Base-by-base conservation (phyloP, 2,113 vertebrate genomes). In the Toxostoma redivivum region DNA sequence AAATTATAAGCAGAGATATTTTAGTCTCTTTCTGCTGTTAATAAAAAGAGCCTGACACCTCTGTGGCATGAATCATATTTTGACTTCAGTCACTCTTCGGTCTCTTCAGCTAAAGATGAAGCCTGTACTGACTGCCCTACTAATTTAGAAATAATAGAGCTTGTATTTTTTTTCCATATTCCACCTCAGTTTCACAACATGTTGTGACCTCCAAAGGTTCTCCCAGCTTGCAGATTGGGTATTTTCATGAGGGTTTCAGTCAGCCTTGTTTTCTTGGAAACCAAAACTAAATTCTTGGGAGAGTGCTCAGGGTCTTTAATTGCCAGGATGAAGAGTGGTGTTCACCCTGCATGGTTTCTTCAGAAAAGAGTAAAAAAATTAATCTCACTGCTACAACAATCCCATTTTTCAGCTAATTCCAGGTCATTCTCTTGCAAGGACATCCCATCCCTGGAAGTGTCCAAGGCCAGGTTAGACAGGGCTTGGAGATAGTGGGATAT, bases 1-100 rank as follows among this genome's bases (percentile, higher is more conserved):
- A 69, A 93, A 95, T 93, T 87, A 79, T n/a, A 76, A 88, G 31
- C 54, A 85, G 65, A 78, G 48, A 79, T 72, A 80, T 77, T 94
- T 91, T 33, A 79, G 89, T 85, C 48, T 67, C 61, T 28, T 80
- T 70, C 66, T 84, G 50, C 56, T 74, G 65, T 15, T 91, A 93
- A 95, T 81, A 74, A 89, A 82, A 86, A 67, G 27, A 91, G 62
- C 1, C 54, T 77, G 74, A 84, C 44, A 81, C n/a, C 23, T 80
- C 71, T 40, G 19, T 19, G 19, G n/a, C 18, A 57, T 30, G 62
- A 93, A 88, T 85, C 31, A 53, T 61, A 73, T 77, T 90, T 90
- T 94, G 20, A 93, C 66, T 94, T 73, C 74, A 65, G 40, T 82
- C 70, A 88, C n/a, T 91, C 50, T 81, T 77, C 65, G 40, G 13